Conservation (phyloP, 2,113 vertebrate species). For the Maccullochella peelii region DNA sequence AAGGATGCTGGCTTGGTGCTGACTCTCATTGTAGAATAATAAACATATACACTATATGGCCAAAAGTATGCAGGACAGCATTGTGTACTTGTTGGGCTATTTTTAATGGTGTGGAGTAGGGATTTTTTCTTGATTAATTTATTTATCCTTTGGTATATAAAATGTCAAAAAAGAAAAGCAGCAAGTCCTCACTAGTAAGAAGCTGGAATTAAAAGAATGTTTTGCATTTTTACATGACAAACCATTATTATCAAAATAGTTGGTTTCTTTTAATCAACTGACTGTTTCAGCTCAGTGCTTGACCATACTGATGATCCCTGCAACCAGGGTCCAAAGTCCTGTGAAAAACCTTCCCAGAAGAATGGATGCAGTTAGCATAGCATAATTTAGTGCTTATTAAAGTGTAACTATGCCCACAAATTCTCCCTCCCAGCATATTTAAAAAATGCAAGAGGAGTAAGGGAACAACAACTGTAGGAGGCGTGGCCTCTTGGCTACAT, state of each 20-base stretch:
- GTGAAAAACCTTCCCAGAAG: neutral
- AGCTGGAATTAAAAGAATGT: neutral
- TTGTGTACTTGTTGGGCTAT: neutral
- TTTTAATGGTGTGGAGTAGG: neutral
- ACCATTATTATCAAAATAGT: neutral
- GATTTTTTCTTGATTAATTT: neutral
- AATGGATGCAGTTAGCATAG: neutral
- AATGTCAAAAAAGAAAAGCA: neutral
- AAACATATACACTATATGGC: conserved; percentile 5
- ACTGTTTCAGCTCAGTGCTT: neutral
- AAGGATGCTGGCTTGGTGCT: conserved; percentile 5
- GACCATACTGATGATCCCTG: neutral
- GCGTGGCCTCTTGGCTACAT: too few relatives aligned
- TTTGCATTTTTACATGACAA: neutral
- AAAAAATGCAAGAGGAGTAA: too few relatives aligned
- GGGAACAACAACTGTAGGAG: too few relatives aligned
- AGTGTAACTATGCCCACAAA: too few relatives aligned
- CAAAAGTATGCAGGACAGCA: conserved; percentile 25
- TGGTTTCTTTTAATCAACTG: neutral
- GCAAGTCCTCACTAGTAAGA: neutral
- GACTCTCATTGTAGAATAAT: neutral
- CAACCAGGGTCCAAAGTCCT: neutral
- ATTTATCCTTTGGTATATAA: neutral
- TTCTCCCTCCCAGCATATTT: too few relatives aligned
- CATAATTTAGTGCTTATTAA: neutral